phyloP scores from a whole-genome alignment of 1,140 invertebrate species.

The Drosophila arawakana region DNA sequence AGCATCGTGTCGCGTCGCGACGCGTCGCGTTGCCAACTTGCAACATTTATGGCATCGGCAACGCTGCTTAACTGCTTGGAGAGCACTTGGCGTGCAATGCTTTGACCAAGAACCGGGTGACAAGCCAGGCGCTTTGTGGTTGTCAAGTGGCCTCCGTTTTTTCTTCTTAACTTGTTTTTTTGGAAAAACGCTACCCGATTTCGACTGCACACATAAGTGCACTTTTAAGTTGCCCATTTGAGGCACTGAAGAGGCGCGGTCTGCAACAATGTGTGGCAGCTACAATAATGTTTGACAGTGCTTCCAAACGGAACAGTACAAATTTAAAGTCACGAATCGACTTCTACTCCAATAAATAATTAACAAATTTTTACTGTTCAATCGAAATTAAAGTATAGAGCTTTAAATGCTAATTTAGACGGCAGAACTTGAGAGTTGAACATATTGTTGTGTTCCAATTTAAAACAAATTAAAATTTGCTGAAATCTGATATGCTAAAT shows the following conservation, averaged over 20 bases:
- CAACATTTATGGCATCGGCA: slow-evolving; percentile 77
- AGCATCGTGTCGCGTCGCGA: slow-evolving; percentile 3
- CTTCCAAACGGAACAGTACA: neutral
- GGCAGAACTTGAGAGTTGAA: neutral
- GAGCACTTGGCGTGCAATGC: slow-evolving; percentile 72
- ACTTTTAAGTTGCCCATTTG: slow-evolving; percentile 49
- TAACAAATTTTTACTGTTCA: neutral
- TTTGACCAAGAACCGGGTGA: slow-evolving; percentile 78
- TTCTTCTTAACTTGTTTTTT: slow-evolving; percentile 22
- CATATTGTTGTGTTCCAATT: slow-evolving; percentile 32
- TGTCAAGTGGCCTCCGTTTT: slow-evolving; percentile 60
- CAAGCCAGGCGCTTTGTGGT: slow-evolving; percentile 79
- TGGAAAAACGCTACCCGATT: slow-evolving; percentile 31
- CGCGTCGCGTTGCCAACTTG: slow-evolving; percentile 42
- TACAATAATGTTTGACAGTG: neutral
- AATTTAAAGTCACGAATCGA: neutral
- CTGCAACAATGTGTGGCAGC: slow-evolving; percentile 34
- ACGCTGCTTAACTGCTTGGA: slow-evolving; percentile 76
- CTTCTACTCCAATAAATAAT: neutral
- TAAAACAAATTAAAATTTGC: slow-evolving; percentile 62
- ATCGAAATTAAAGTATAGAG: neutral
- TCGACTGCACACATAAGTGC: slow-evolving; percentile 73
- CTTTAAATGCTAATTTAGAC: neutral
- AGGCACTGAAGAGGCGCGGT: neutral
- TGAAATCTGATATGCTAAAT: slow-evolving; percentile 59